Percentiles rank a stretch among this genome's conserved stretches.
These are phyloP conservation scores for Grammatotria lemairii DNA, from an alignment of 2,113 vertebrate genomes.

Conservation along the genomic window DNA sequence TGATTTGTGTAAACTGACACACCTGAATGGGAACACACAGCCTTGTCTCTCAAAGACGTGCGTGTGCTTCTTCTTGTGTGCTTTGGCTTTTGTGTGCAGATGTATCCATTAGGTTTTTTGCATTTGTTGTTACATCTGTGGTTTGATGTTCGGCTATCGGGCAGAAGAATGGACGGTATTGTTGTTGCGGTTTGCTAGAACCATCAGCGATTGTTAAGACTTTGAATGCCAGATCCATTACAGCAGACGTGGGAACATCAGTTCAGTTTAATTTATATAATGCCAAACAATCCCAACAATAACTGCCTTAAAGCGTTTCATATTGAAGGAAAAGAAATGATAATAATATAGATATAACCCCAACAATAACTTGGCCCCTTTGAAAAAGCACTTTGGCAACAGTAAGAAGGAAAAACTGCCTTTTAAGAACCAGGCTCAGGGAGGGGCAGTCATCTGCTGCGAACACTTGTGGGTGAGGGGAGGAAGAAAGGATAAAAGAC, in stretches of 20 bases:
- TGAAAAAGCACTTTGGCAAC: background rate
- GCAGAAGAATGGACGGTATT: background rate
- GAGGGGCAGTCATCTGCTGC: background rate
- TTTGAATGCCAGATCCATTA: background rate
- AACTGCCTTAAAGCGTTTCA: background rate
- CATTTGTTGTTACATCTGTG: background rate
- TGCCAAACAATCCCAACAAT: background rate
- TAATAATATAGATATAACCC: background rate
- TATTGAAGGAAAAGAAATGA: background rate
- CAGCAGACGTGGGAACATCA: background rate
- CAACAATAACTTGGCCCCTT: background rate
- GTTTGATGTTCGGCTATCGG: background rate
- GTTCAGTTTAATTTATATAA: background rate
- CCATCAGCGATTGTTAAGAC: background rate
- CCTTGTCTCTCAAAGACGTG: background rate
- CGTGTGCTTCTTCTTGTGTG: background rate
- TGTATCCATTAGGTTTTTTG: background rate
- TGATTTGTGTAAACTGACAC: slow-evolving; percentile 19
- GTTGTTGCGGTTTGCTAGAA: background rate
- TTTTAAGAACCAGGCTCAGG: background rate
- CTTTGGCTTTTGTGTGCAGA: background rate
- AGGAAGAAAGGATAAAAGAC: background rate
- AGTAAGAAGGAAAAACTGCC: background rate
- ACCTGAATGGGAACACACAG: background rate
- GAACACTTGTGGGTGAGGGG: background rate